Evolutionary conservation across 2,797 vertebrate species (phyloP).

Genomic region (Peromyscus attwateri): DNA sequence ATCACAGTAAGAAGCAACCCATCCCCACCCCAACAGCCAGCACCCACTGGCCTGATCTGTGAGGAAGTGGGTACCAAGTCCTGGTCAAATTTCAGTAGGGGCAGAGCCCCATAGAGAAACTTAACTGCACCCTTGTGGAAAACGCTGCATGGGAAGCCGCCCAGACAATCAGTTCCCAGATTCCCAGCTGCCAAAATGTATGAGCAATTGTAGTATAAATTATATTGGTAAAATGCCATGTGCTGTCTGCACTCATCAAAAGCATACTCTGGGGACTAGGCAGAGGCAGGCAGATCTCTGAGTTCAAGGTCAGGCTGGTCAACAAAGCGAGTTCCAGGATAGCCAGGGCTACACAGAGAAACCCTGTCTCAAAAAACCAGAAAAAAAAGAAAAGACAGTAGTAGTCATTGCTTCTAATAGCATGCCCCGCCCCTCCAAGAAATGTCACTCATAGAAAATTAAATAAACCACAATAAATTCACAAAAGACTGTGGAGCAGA

Average conservation of each 20-base stretch:
- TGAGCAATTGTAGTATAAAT: not conserved
- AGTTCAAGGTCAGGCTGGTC: not conserved
- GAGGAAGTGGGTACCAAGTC: not conserved
- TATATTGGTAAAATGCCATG: not conserved
- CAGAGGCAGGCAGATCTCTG: not conserved
- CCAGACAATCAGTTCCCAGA: not conserved
- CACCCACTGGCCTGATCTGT: not conserved
- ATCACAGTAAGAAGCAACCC: not conserved
- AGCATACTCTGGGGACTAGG: not conserved
- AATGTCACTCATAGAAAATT: not conserved
- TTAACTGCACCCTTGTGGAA: not conserved
- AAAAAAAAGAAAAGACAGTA: not conserved
- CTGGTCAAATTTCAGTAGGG: not conserved
- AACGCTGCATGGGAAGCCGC: not conserved
- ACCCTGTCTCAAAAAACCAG: not conserved
- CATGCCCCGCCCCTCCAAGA: not conserved
- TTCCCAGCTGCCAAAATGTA: not conserved
- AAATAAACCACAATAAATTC: not conserved
- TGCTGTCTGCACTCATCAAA: not conserved
- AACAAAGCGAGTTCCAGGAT: not conserved
- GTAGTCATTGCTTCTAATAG: not conserved
- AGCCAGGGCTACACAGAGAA: not conserved
- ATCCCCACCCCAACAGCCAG: not conserved
- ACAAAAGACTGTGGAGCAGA: not conserved
- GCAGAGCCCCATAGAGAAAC: not conserved